These are phyloP conservation scores for Drosophila melanica DNA, from an alignment of 1,140 invertebrate genomes.

Conservation along the genomic window DNA sequence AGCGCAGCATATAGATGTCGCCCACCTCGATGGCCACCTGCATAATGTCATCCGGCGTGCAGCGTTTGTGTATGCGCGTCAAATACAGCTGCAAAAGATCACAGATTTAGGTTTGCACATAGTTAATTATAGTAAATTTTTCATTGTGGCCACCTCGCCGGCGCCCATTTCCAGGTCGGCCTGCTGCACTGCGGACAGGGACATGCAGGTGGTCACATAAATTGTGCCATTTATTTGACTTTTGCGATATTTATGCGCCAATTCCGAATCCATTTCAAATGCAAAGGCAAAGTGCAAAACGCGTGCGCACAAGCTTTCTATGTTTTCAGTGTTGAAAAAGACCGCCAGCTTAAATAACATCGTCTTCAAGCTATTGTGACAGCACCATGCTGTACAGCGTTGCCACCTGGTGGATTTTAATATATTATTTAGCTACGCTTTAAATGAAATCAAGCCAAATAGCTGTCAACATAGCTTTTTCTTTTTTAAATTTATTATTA, in stretches of 20 bases:
- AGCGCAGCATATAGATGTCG: conserved; percentile 56
- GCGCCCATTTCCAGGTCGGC: conserved; percentile 24
- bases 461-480: conserved; percentile 10
- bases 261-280: conserved; percentile 23
- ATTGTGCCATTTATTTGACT: conserved; percentile 55
- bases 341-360: background rate
- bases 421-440: too few species aligned
- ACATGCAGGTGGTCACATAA: conserved; percentile 16
- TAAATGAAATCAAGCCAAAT: background rate
- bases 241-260: conserved; percentile 24
- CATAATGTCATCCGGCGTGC: conserved; percentile 27
- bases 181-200: background rate
- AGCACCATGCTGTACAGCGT: background rate
- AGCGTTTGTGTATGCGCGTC: background rate
- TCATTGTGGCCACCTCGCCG: conserved; percentile 45
- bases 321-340: background rate
- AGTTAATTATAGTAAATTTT: too few species aligned
- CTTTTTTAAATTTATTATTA: too few species aligned
- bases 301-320: conserved; percentile 14
- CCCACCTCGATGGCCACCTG: conserved; percentile 39
- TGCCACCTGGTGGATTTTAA: background rate
- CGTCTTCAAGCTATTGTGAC: too few species aligned
- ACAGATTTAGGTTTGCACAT: too few species aligned
- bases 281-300: background rate
- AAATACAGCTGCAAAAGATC: conserved; percentile 44